These are phyloP conservation scores for Porites lobata DNA, from an alignment of 92 coral and sea anemone genomes.

Conservation along the genomic window DNA sequence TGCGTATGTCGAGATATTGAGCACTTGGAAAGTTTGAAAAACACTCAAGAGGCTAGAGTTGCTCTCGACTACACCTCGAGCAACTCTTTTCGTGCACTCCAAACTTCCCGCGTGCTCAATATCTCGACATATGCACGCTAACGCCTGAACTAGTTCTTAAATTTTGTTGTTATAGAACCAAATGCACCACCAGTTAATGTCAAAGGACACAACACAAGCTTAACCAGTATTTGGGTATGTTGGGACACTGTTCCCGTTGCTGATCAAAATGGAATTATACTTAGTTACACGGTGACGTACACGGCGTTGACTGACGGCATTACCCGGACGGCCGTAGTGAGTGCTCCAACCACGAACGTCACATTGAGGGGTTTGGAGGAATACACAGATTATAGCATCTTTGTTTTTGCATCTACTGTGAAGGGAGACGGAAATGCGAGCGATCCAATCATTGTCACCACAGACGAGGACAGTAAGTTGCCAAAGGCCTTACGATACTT, in stretches of 20 bases:
- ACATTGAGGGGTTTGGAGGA: not conserved
- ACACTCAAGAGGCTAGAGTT: too few species aligned
- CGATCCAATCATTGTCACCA: not conserved
- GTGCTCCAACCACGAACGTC: not conserved
- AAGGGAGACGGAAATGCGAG: conserved; percentile 15
- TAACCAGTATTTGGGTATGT: not conserved
- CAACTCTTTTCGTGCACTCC: too few species aligned
- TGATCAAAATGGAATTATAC: conserved; percentile 2
- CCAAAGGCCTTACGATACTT: not conserved
- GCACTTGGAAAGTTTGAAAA: too few species aligned
- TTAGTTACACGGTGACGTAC: not conserved
- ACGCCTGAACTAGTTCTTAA: too few species aligned
- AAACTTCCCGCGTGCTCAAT: too few species aligned
- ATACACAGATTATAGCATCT: too few species aligned
- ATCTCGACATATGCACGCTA: too few species aligned
- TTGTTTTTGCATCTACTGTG: not conserved
- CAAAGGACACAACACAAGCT: not conserved
- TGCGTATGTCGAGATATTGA: too few species aligned
- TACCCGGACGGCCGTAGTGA: not conserved
- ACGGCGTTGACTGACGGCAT: too few species aligned
- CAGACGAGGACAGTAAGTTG: not conserved
- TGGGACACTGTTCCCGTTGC: not conserved
- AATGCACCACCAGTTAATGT: not conserved
- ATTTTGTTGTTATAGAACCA: too few species aligned
- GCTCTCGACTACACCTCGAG: too few species aligned